Evolutionary conservation across 2,797 vertebrate species (phyloP), one percentile per base, ranked within the genome.

Genomic region (Uromys caudimaculatus): DNA sequence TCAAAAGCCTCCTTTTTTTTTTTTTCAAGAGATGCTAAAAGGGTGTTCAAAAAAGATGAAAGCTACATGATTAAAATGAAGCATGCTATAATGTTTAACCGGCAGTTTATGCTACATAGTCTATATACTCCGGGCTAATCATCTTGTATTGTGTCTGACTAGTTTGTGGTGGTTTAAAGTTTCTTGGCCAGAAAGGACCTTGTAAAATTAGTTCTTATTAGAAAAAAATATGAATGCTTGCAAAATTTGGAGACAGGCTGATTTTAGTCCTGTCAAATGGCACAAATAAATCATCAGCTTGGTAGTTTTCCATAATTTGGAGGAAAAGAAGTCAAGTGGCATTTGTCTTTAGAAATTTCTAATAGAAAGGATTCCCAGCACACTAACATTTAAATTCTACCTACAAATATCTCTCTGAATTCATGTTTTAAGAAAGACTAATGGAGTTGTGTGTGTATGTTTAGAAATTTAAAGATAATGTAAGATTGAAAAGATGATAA

Each of bases 31-130:
- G 89, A 96, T 97, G 96, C 97, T 98, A 98, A 98, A 98, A 98
- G 98, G 87, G 98, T 98, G 97, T 97, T 98, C 97, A 98, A 75
- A 98, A 96, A 95, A 90, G 98, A 98, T 98, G 96, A 98, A 98
- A 98, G 98, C 96, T 88, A 95, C 95, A 93, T 98, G 97, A 98
- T 98, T 98, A 98, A 98, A 97, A 98, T 98, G 94, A 98, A 98
- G 97, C 93, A 89, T 62, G 91, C 95, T 96, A 97, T 97, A 98
- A 96, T 97, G 93, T 98, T 97, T 98, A 97, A 96, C 97, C 95
- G 97, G 96, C 95, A 97, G 97, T 96, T 98, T 97, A 98, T 97
- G 97, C 96, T 97, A 97, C 96, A 98, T 54, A 94, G 93, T 97
- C 97, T 98, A 93, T 91, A 75, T 97, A 97, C 92, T 98, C 92